phyloP scores from a whole-genome alignment of 1,140 invertebrate genomes.

The Trichonephila clavipes region DNA sequence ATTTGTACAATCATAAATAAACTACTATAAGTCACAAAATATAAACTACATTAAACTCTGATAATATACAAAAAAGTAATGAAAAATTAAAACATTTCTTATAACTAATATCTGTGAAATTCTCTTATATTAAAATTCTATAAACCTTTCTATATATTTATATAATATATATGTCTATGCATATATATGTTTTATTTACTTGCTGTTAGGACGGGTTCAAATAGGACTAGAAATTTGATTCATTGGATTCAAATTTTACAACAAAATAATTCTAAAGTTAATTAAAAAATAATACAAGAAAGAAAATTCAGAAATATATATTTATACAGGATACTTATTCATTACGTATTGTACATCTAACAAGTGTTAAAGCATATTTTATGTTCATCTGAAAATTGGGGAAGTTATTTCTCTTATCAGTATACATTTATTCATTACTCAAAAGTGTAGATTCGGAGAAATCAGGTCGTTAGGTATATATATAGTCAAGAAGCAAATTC shows the following conservation, averaged over 20 bases:
- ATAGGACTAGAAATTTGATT: constrained; percentile 53
- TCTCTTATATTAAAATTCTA: constrained; percentile 42
- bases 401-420: too few relatives aligned
- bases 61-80: constrained; percentile 49
- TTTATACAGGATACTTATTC: not conserved
- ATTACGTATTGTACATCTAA: not conserved
- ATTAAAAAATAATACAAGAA: not conserved
- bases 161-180: not conserved
- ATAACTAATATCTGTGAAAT: constrained; percentile 26
- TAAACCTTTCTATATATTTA: constrained; percentile 29
- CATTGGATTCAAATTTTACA: constrained; percentile 8
- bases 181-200: constrained; percentile 10
- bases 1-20: constrained; percentile 65
- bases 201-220: constrained; percentile 12
- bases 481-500: too few relatives aligned
- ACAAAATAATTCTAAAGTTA: not conserved
- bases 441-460: too few relatives aligned
- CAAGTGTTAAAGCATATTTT: too few relatives aligned
- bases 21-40: constrained; percentile 52
- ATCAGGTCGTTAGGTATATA: too few relatives aligned
- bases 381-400: too few relatives aligned
- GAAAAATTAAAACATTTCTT: constrained; percentile 48
- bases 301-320: not conserved
- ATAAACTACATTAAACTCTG: constrained; percentile 56
- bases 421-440: too few relatives aligned